Percentiles rank a stretch among this genome's conserved stretches.
These are phyloP conservation scores for Apistogramma diplotaenia DNA, from an alignment of 2,113 vertebrate species.

Conservation along the genomic window DNA sequence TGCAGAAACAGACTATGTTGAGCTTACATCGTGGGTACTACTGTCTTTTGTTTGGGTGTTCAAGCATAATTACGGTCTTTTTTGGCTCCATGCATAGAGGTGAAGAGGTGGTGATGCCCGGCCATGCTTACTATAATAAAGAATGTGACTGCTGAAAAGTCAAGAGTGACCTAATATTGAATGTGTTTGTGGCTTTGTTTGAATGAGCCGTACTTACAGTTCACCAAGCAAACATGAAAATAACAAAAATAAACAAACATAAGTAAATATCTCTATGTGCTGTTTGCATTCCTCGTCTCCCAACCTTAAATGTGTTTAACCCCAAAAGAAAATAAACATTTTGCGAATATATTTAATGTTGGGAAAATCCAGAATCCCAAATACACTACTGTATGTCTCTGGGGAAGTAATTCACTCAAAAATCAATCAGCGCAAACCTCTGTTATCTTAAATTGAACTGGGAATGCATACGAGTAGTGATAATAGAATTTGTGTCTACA, in stretches of 20 bases:
- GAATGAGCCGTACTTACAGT: not conserved
- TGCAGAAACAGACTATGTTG: not conserved
- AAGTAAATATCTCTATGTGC: not conserved
- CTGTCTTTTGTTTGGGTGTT: not conserved
- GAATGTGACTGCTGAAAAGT: not conserved
- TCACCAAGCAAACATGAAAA: not conserved
- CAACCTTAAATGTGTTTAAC: not conserved
- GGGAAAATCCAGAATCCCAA: slow-evolving; percentile 6
- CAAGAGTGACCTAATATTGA: not conserved
- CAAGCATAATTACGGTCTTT: not conserved
- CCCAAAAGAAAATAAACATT: not conserved
- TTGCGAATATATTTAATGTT: slow-evolving; percentile 14
- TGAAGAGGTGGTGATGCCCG: not conserved
- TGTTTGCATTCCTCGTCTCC: not conserved
- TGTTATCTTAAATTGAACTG: slow-evolving; percentile 57
- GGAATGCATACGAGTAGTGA: slow-evolving; percentile 15
- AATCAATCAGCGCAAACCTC: slow-evolving; percentile 31
- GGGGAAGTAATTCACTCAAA: slow-evolving; percentile 31
- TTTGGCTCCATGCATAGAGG: not conserved
- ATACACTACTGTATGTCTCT: slow-evolving; percentile 15
- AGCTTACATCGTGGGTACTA: not conserved
- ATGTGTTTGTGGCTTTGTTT: not conserved
- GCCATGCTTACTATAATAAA: not conserved
- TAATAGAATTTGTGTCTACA: slow-evolving; percentile 45
- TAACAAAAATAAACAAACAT: not conserved